Evolutionary conservation across 2,888 invertebrate species (phyloP).

Genomic region (Cynaeus angustus): DNA sequence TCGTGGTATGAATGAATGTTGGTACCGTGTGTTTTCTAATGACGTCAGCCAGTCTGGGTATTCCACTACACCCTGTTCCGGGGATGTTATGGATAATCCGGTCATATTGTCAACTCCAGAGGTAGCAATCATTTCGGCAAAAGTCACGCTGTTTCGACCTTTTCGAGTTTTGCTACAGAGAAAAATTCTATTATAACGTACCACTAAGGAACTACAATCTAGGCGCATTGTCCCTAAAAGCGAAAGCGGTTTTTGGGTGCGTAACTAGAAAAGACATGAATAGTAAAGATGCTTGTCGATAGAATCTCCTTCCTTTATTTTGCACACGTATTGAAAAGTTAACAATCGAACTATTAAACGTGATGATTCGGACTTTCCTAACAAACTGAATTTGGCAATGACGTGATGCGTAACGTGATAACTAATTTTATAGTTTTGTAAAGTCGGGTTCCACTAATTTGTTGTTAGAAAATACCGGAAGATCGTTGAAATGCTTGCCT

Average conservation of each 20-base stretch:
- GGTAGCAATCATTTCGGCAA: conserved; percentile 66
- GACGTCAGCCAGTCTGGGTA: conserved; percentile 76
- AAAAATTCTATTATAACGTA: conserved; percentile 4
- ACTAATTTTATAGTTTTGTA: no score
- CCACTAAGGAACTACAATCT: no score
- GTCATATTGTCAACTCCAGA: conserved; percentile 70
- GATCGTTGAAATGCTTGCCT: neutral
- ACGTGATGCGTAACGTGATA: neutral
- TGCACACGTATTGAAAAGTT: neutral
- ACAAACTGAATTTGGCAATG: conserved; percentile 3
- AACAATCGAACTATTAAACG: neutral
- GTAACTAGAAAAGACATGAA: no score
- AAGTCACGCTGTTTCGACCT: conserved; percentile 69
- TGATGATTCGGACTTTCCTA: conserved; percentile 25
- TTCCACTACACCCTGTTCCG: conserved; percentile 75
- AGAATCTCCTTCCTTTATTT: conserved; percentile 25
- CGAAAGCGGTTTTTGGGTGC: conserved; percentile 45
- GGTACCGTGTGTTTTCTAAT: conserved; percentile 65
- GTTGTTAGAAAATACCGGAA: neutral
- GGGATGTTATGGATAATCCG: conserved; percentile 74
- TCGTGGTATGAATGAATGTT: conserved; percentile 64
- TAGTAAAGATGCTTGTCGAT: conserved; percentile 23
- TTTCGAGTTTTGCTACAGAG: conserved; percentile 61
- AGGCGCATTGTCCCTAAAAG: conserved; percentile 20
- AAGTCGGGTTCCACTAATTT: no score